phyloP scores from a whole-genome alignment of 2,888 invertebrate species.

The Pollenia griseotomentosa region DNA sequence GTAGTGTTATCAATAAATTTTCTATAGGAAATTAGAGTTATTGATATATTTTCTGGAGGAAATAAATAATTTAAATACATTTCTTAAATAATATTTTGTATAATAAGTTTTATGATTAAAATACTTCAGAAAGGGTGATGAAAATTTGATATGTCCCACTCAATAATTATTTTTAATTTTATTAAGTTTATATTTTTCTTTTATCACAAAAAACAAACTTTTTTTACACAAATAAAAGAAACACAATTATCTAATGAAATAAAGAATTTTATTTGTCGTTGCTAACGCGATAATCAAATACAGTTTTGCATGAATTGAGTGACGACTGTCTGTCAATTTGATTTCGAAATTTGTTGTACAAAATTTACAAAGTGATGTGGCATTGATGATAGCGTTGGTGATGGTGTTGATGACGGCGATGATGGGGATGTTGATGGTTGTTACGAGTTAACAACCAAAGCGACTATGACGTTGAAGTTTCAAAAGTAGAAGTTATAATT shows the following conservation, averaged over 20 bases:
- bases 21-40: too few relatives aligned
- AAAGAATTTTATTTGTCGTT: constrained; percentile 42
- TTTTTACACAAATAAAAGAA: constrained; percentile 4
- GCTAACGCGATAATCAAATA: constrained; percentile 63
- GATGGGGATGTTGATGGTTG: constrained; percentile 31
- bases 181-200: neutral
- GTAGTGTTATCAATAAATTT: too few relatives aligned
- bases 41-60: too few relatives aligned
- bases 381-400: constrained; percentile 34
- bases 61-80: too few relatives aligned
- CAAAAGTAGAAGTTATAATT: constrained; percentile 15
- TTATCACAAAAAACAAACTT: neutral
- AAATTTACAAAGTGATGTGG: constrained; percentile 63
- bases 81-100: too few relatives aligned
- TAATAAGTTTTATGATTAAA: too few relatives aligned
- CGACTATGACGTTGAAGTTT: constrained; percentile 21
- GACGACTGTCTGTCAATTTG: constrained; percentile 69
- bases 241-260: constrained; percentile 62
- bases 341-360: constrained; percentile 69
- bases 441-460: neutral
- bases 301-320: constrained; percentile 61
- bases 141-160: too few relatives aligned
- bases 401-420: constrained; percentile 20
- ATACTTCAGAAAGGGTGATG: too few relatives aligned
- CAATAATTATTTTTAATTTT: neutral